Base-by-base conservation (phyloP, 2,113 vertebrate species). In the Corythoichthys haematopterus region DNA sequence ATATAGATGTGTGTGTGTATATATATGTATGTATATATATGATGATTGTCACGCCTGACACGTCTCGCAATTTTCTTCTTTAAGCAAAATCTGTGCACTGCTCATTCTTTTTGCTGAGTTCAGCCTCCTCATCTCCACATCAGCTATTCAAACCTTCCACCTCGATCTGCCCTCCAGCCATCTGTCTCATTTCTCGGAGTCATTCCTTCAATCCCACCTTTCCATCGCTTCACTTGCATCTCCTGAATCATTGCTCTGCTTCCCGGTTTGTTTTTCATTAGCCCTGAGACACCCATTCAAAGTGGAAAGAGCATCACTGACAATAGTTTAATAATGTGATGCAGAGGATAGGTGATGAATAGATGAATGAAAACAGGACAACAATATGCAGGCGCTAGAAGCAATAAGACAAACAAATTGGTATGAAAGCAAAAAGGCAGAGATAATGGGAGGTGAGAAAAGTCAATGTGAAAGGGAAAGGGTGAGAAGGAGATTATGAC, bases 291-390 rank as follows among this genome's bases (percentile, higher is more conserved):
- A 64, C 40, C 10, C 64, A 52, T 67, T 74, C 59, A 52, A 70
- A 72, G 68, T 53, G 28, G 72, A 77, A 74, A 69, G 64, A 76
- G 74, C 59, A 69, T 64, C 57, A 65, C 70, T 63, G 76, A 78
- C 66, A 40, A 57, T 5, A 12, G 37, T 46, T 65, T 33, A 59
- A 36, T 1, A 53, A 20, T 48, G 46, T 36, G 13, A 57, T 2
- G 33, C 12, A 7, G 58, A 35, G 15, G 40, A 51, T 13, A 50
- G 2, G 40, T 43, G 40, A 43, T 33, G 4, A 15, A 4, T 4
- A 15, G 8, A 1, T 14, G 15, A 53, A 13, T 53, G 35, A 40
- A 51, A 56, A 28, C 36, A 48, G 51, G 46, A 36, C 7, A 51
- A 45, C 14, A 15, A 36, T 0, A 3, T 3, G 65, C 55, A 57